Percentiles rank a stretch among this genome's conserved stretches.
Conservation (phyloP, 1,140 invertebrate genomes). For the Drosophila biarmipes region DNA sequence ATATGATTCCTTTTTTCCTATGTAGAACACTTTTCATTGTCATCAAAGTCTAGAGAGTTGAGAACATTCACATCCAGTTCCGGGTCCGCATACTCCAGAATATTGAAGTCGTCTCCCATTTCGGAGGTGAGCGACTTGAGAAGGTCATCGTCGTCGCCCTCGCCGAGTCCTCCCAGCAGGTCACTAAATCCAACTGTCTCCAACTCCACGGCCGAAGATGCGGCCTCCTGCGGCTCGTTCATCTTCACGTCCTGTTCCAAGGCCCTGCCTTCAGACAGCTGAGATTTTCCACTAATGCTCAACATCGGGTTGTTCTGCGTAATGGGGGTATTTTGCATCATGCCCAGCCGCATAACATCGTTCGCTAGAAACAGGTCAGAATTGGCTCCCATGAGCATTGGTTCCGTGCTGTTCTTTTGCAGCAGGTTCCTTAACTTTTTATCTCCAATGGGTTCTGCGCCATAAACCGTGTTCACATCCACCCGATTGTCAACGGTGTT, state of each 20-base stretch:
- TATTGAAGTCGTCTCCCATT: slow-evolving; percentile 97
- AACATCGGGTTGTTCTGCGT: slow-evolving; percentile 75
- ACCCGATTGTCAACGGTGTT: slow-evolving; percentile 44
- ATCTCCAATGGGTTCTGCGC: slow-evolving; percentile 58
- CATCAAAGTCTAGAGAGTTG: slow-evolving; percentile 91
- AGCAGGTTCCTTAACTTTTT: slow-evolving; percentile 67
- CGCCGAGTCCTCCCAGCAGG: slow-evolving; percentile 91
- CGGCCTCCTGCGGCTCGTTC: slow-evolving; percentile 58
- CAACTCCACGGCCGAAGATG: slow-evolving; percentile 66
- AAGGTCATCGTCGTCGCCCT: slow-evolving; percentile 94
- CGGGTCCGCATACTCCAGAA: slow-evolving; percentile 97
- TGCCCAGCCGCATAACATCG: slow-evolving; percentile 60
- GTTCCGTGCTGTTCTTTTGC: slow-evolving; percentile 63
- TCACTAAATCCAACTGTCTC: slow-evolving; percentile 88
- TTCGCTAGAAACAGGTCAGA: slow-evolving; percentile 63
- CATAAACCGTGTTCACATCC: slow-evolving; percentile 51
- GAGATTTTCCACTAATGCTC: slow-evolving; percentile 61
- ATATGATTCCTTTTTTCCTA: slow-evolving; percentile 17
- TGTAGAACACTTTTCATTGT: slow-evolving; percentile 82
- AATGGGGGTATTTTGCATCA: slow-evolving; percentile 55
- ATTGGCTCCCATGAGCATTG: slow-evolving; percentile 56
- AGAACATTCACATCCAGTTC: slow-evolving; percentile 93
- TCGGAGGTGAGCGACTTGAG: slow-evolving; percentile 90
- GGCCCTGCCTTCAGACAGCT: slow-evolving; percentile 50
- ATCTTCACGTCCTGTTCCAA: slow-evolving; percentile 69